A percentile compares a stretch with the other conserved stretches of the same genome.
These are phyloP conservation scores for Clarias fuscus DNA, from an alignment of 2,797 vertebrate species.

Conservation along the genomic window DNA sequence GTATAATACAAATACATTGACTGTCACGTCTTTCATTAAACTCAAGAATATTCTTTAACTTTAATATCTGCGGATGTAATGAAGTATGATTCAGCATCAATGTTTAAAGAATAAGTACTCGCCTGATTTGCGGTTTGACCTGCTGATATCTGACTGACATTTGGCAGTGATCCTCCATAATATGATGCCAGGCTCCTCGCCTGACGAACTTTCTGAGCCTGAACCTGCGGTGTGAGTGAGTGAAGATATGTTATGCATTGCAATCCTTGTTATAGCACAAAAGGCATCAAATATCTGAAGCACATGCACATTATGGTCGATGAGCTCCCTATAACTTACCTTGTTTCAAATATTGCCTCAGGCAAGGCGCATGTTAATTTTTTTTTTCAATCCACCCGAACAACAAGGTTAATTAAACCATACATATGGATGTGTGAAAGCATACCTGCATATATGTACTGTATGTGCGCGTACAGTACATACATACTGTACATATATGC, in stretches of 20 bases:
- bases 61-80: not conserved
- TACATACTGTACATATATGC: not conserved
- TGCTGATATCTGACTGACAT: conserved; percentile 83
- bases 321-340: not conserved
- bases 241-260: not conserved
- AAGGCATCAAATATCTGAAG: not conserved
- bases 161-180: conserved; percentile 83
- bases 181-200: conserved; percentile 74
- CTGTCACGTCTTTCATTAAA: not conserved
- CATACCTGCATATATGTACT: no score
- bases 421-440: no score
- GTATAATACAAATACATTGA: not conserved
- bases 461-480: no score
- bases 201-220: conserved; percentile 81
- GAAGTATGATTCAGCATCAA: not conserved
- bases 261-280: not conserved
- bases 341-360: not conserved
- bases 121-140: conserved; percentile 76
- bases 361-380: not conserved
- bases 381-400: not conserved
- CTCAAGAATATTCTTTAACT: not conserved
- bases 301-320: not conserved
- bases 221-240: conserved; percentile 68
- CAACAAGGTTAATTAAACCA: not conserved
- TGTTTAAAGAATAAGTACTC: conserved; percentile 35